phyloP scores from a whole-genome alignment of 2,888 invertebrate genomes.

The Erebia aethiops region DNA sequence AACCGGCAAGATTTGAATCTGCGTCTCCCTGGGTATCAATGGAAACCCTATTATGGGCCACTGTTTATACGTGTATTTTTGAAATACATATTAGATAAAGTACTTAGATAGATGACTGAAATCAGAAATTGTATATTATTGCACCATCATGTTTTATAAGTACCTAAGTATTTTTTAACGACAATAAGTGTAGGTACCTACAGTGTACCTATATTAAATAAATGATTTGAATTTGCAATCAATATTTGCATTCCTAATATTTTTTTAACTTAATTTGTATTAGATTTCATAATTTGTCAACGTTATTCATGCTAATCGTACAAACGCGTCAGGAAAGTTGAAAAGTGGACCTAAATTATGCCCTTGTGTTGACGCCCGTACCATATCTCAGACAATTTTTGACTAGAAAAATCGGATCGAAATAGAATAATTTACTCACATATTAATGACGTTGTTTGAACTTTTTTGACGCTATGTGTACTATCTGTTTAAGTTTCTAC shows the following conservation, averaged over 20 bases:
- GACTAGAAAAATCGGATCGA: too few relatives aligned
- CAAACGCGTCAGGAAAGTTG: not conserved
- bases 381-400: too few relatives aligned
- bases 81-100: conserved; percentile 1
- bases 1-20: too few relatives aligned
- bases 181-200: too few relatives aligned
- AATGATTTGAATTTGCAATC: too few relatives aligned
- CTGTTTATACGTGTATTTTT: not conserved
- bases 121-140: not conserved
- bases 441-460: not conserved
- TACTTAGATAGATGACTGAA: conserved; percentile 6
- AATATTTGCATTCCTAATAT: not conserved
- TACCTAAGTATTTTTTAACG: too few relatives aligned
- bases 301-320: conserved; percentile 1
- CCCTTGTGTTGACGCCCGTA: not conserved
- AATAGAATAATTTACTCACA: not conserved
- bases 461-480: conserved; percentile 2
- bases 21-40: too few relatives aligned
- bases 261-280: not conserved
- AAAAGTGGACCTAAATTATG: not conserved
- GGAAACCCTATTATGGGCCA: not conserved
- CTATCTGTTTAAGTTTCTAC: conserved; percentile 20
- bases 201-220: too few relatives aligned
- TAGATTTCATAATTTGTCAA: not conserved
- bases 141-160: too few relatives aligned